A percentile compares a stretch with the other conserved stretches of the same genome.
These are phyloP conservation scores for Cercocebus atys DNA, from an alignment of 2,113 vertebrate genomes.

Conservation along the genomic window DNA sequence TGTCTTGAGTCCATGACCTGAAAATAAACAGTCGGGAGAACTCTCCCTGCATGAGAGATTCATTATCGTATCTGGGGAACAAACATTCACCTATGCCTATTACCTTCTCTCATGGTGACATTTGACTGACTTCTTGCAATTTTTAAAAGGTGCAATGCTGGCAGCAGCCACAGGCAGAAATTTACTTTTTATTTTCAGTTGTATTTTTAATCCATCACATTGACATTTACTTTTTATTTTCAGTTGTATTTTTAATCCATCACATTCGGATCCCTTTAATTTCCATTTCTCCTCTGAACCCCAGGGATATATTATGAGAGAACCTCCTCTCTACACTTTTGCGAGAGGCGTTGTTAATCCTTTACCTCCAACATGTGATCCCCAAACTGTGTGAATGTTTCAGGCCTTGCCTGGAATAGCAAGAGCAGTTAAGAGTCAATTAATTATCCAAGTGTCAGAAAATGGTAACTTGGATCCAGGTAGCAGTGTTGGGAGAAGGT, in stretches of 20 bases:
- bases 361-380: neutral
- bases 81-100: neutral
- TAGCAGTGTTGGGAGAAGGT: neutral
- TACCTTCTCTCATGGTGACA: neutral
- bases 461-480: neutral
- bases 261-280: neutral
- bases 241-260: neutral
- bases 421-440: neutral
- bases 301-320: neutral
- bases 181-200: constrained; percentile 13
- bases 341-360: neutral
- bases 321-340: neutral
- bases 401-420: neutral
- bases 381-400: neutral
- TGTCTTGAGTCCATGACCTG: neutral
- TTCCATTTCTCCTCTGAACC: neutral
- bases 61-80: neutral
- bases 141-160: neutral
- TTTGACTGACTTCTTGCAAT: neutral
- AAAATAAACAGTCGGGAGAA: neutral
- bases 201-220: neutral
- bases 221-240: neutral
- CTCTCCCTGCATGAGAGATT: neutral
- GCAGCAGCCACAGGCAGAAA: neutral
- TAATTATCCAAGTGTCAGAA: neutral